Conservation (phyloP, 2,888 invertebrate genomes). For the Drosophila tripunctata region DNA sequence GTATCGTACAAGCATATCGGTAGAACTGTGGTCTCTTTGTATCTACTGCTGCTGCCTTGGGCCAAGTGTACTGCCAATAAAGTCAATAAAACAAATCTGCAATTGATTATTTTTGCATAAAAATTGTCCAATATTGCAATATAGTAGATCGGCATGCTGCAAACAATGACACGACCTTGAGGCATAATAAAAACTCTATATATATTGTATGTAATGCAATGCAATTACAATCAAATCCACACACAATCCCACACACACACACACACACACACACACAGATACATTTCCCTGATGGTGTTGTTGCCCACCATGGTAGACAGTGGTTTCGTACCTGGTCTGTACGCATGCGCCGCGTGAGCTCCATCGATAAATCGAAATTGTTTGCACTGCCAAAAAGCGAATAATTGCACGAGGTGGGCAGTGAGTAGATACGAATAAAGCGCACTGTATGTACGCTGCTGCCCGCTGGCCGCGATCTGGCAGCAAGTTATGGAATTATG, state of each 20-base stretch:
- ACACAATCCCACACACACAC: constrained; percentile 78
- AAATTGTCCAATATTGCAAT: constrained; percentile 62
- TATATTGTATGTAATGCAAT: constrained; percentile 71
- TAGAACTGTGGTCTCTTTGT: constrained; percentile 17
- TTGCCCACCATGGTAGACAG: constrained; percentile 49
- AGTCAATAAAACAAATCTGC: constrained; percentile 71
- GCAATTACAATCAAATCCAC: constrained; percentile 75
- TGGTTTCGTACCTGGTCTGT: constrained; percentile 9
- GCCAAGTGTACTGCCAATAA: constrained; percentile 54
- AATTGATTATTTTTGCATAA: constrained; percentile 72
- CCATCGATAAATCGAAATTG: constrained; percentile 76
- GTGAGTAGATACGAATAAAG: constrained; percentile 22
- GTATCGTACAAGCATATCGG: no score
- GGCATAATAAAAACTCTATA: constrained; percentile 67
- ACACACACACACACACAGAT: constrained; percentile 55
- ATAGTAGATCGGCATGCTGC: constrained; percentile 40
- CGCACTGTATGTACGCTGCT: constrained; percentile 13
- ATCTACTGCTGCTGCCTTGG: constrained; percentile 35
- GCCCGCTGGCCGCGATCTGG: constrained; percentile 46
- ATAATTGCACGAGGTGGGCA: constrained; percentile 75
- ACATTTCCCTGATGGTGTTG: constrained; percentile 8
- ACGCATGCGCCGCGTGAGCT: constrained; percentile 72
- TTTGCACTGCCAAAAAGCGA: constrained; percentile 79
- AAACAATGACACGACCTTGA: constrained; percentile 70
- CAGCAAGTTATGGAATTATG: constrained; percentile 75